Conservation (phyloP, 53 echinoderm and acorn worm genomes). For the Paracentrotus lividus region DNA sequence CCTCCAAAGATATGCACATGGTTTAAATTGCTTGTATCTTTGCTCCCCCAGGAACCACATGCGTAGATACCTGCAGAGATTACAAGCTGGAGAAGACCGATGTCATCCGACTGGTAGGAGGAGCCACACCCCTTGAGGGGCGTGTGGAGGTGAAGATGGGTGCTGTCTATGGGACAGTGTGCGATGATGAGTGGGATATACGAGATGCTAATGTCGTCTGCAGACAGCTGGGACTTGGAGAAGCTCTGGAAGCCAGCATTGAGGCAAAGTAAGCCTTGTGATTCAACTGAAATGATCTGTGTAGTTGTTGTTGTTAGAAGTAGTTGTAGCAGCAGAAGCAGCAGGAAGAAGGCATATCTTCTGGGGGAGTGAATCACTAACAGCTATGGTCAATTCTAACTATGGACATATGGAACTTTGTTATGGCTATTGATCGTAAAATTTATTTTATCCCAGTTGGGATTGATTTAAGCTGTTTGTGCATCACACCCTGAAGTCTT, state of each 20-base stretch:
- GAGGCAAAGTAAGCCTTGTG: slow-evolving; percentile 83
- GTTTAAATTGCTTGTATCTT: not conserved
- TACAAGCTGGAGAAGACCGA: slow-evolving; percentile 76
- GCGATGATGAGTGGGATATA: slow-evolving; percentile 94
- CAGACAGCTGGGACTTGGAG: slow-evolving; percentile 85
- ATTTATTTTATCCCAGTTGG: too few species aligned
- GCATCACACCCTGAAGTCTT: too few species aligned
- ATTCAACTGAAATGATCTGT: too few species aligned
- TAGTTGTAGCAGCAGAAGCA: too few species aligned
- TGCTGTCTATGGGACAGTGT: slow-evolving; percentile 83
- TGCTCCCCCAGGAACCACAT: slow-evolving; percentile 71
- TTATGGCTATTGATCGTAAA: too few species aligned
- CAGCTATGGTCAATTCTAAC: too few species aligned
- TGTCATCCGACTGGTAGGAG: slow-evolving; percentile 78
- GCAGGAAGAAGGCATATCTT: too few species aligned
- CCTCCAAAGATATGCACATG: too few species aligned
- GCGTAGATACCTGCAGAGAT: slow-evolving; percentile 78
- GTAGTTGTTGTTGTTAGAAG: too few species aligned
- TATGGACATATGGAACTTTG: too few species aligned
- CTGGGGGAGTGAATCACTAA: too few species aligned
- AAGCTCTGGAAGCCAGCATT: slow-evolving; percentile 79
- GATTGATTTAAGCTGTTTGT: too few species aligned
- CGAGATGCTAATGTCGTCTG: slow-evolving; percentile 91
- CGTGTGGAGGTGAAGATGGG: slow-evolving; percentile 85
- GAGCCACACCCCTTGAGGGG: slow-evolving; percentile 75